Percentiles rank a stretch among this genome's conserved stretches.
Conservation (phyloP, 2,113 vertebrate genomes). For the Campylomormyrus tamandua region DNA sequence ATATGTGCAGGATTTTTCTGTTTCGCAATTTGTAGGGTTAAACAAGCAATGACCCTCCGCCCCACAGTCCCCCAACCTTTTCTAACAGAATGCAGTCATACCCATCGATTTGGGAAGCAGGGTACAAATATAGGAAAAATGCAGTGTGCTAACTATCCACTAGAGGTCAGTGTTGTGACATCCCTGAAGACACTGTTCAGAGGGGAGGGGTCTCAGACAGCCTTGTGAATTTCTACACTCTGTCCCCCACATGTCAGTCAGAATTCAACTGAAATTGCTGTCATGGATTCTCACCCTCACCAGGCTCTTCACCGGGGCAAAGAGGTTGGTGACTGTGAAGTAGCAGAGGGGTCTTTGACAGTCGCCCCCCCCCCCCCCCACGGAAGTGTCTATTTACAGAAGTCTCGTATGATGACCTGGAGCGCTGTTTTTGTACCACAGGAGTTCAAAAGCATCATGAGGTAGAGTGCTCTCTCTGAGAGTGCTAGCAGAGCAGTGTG, state of each 20-base stretch:
- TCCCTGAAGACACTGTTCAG: neutral
- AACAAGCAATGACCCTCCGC: neutral
- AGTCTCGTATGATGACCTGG: neutral
- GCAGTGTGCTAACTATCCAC: constrained; percentile 1
- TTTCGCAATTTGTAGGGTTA: neutral
- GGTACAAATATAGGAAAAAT: neutral
- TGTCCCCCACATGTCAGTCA: constrained; percentile 52
- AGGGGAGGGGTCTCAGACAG: constrained; percentile 36
- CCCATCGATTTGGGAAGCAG: neutral
- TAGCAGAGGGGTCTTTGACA: constrained; percentile 34
- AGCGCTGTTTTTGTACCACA: neutral
- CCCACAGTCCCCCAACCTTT: neutral
- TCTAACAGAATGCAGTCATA: neutral
- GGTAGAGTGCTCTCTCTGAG: neutral
- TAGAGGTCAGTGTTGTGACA: constrained; percentile 11
- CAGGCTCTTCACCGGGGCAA: constrained; percentile 61
- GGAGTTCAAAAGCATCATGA: neutral
- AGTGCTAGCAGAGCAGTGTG: neutral
- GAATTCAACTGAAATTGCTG: constrained; percentile 57
- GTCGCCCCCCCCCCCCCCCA: constrained; percentile 26
- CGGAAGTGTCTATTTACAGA: neutral
- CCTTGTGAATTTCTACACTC: constrained; percentile 31
- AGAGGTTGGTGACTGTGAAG: constrained; percentile 55
- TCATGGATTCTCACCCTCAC: constrained; percentile 58
- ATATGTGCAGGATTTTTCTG: neutral